Percentiles rank a stretch among this genome's conserved stretches.
Conservation (phyloP, 1,140 invertebrate species). For the Araneus ventricosus region DNA sequence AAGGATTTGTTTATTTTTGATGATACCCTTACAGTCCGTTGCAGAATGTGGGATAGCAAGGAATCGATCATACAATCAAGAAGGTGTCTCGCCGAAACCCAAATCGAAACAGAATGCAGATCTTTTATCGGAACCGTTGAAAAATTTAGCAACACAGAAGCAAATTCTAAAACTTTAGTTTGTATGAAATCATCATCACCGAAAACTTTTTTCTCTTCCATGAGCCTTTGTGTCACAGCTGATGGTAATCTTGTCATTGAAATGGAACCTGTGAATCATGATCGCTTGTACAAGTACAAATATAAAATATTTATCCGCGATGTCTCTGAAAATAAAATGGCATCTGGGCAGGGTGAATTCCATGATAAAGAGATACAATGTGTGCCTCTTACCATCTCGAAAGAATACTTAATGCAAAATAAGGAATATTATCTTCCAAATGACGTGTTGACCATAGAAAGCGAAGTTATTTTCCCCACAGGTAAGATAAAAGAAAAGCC, state of each 20-base stretch:
- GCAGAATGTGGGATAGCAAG: background rate
- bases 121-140: background rate
- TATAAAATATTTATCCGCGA: background rate
- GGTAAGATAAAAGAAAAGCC: background rate
- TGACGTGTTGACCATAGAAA: too few species aligned
- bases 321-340: background rate
- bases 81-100: background rate
- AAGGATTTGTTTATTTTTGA: background rate
- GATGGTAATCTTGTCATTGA: background rate
- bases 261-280: background rate
- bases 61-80: background rate
- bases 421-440: too few species aligned
- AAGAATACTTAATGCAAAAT: too few species aligned
- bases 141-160: background rate
- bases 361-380: too few species aligned
- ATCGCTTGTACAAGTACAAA: background rate
- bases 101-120: background rate
- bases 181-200: background rate
- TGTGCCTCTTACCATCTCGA: too few species aligned
- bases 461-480: background rate
- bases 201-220: background rate
- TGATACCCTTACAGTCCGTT: background rate
- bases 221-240: background rate
- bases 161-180: background rate
- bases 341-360: too few species aligned